Conservation (phyloP, 53 echinoderm and acorn worm genomes). For the Echinometra lucunter region DNA sequence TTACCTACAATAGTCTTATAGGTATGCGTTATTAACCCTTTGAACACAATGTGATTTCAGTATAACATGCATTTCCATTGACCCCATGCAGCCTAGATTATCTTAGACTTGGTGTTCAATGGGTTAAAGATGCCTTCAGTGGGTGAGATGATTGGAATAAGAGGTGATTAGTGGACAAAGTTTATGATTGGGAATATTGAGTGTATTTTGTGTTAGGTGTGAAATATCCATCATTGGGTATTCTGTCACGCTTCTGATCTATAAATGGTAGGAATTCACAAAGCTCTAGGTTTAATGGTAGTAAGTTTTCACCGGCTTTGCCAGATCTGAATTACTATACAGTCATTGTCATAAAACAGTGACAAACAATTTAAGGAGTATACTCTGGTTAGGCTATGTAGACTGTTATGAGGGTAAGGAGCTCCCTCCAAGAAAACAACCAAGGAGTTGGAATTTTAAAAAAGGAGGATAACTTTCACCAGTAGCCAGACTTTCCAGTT, state of each 20-base stretch:
- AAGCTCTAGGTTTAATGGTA: neutral
- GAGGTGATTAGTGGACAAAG: neutral
- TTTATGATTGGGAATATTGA: neutral
- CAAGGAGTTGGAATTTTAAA: neutral
- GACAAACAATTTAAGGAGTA: constrained; percentile 17
- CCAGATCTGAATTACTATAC: neutral
- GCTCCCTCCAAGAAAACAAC: neutral
- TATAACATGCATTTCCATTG: too few relatives aligned
- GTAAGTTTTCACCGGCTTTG: neutral
- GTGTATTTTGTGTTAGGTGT: too few relatives aligned
- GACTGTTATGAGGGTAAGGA: neutral
- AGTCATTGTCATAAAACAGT: neutral
- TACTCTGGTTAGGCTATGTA: neutral
- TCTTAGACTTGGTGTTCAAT: too few relatives aligned
- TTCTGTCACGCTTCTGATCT: too few relatives aligned
- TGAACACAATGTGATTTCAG: too few relatives aligned
- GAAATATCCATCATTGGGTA: too few relatives aligned
- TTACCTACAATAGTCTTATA: neutral
- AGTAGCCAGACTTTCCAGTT: neutral
- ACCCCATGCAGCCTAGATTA: too few relatives aligned
- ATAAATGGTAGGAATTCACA: neutral
- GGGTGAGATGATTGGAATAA: neutral
- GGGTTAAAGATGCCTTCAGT: too few relatives aligned
- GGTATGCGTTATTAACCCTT: neutral
- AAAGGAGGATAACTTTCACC: neutral